Percentiles rank a stretch among this genome's conserved stretches.
Evolutionary conservation across 2,888 invertebrate species (phyloP).

Genomic region (Chaitophorus viminalis): DNA sequence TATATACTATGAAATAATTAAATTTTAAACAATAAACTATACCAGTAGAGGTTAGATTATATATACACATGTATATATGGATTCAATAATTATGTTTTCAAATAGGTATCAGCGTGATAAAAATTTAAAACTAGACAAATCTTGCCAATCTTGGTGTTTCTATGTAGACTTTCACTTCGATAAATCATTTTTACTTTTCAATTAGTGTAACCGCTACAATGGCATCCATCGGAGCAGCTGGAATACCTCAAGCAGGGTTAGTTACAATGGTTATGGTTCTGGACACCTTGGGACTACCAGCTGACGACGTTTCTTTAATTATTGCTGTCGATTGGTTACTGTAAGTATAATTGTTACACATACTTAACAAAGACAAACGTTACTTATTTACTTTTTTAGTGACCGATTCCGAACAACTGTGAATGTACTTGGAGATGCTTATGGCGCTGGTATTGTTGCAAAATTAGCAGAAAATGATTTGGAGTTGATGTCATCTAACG

Average conservation of each 20-base stretch:
- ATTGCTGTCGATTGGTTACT: conserved; percentile 92
- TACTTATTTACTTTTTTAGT: conserved; percentile 69
- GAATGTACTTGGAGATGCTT: conserved; percentile 94
- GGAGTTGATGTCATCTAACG: conserved; percentile 67
- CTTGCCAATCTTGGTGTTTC: background rate
- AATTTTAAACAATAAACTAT: too few relatives aligned
- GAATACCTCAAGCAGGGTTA: conserved; percentile 94
- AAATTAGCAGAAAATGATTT: conserved; percentile 83
- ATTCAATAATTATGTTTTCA: too few relatives aligned
- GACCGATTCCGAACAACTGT: conserved; percentile 89
- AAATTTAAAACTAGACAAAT: too few relatives aligned
- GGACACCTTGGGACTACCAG: conserved; percentile 89
- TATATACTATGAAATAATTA: too few relatives aligned
- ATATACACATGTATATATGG: too few relatives aligned
- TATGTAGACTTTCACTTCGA: background rate
- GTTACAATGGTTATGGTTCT: conserved; percentile 96
- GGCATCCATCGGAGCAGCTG: conserved; percentile 97
- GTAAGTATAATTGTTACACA: conserved; percentile 72
- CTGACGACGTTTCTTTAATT: conserved; percentile 89
- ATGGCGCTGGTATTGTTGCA: conserved; percentile 92
- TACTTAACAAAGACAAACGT: background rate
- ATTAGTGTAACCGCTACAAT: conserved; percentile 92
- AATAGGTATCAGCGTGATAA: too few relatives aligned
- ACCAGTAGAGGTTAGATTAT: too few relatives aligned
- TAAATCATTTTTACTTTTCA: conserved; percentile 9